Evolutionary conservation across 1,140 invertebrate species (phyloP), one percentile per base, ranked within the genome.

Genomic region (Drosophila dunni): DNA sequence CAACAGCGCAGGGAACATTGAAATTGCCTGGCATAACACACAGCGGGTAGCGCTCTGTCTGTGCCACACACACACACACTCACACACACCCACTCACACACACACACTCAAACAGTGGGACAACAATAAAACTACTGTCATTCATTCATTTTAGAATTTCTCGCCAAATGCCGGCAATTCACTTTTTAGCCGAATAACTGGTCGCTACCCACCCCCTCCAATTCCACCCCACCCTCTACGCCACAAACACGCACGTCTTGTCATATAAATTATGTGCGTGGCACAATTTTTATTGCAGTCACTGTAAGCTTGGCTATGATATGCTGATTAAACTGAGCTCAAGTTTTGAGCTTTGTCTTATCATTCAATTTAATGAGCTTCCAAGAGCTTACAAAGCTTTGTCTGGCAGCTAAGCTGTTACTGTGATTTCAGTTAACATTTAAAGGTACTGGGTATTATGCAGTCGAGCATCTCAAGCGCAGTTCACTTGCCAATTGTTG

Each of bases 131-230:
- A 60, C 42, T 58, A 51, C 57, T 66, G 68, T 72, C 75, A 66
- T 68, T 83, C 69, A 65, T 73, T 72, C 56, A 61, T 72, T 81
- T 56, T 51, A 56, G 48, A 45, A 75, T 70, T 46, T 78, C 60
- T 60, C 53, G 17, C 60, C 67, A 67, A 54, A 67, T 38, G 64
- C 40, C 48, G 44, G 42, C 68, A 60, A 58, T 61, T 72, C 57
- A 58, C 38, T 71, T 58, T 42, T 58, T 69, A 50, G 68, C 61
- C 34, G 33, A 46, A 36, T 56, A 40, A 33, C 24, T 36, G 42
- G 34, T 44, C 4, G n/a, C 36, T 10, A 11, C 64, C 24, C 40
- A 4, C 51, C 10, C 7, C 10, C 15, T 11, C 38, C 11, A 24
- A n/a, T 11, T 11, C 8, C n/a, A 0, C 1, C 17, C 17, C 15